These are phyloP conservation scores for Monoplex corrugatus DNA, from an alignment of 2,888 invertebrate species.

Conservation along the genomic window DNA sequence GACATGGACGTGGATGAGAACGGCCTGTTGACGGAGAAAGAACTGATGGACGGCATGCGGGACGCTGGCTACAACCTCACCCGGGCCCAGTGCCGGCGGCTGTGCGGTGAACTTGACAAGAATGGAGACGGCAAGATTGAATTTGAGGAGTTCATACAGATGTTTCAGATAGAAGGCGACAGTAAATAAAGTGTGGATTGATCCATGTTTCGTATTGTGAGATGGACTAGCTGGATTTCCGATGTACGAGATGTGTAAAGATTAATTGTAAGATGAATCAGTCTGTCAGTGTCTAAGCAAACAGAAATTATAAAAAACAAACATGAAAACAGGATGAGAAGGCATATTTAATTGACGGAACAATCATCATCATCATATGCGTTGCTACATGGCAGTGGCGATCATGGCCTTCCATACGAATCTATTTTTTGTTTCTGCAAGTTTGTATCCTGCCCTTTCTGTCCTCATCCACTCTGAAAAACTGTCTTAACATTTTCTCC, in stretches of 20 bases:
- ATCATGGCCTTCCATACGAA: too few relatives aligned
- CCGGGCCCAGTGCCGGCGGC: constrained; percentile 19
- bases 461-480: too few relatives aligned
- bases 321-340: not conserved
- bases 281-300: not conserved
- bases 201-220: too few relatives aligned
- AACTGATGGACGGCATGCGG: constrained; percentile 28
- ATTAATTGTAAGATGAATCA: not conserved
- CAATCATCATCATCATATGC: too few relatives aligned
- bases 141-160: constrained; percentile 43
- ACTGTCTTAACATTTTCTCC: too few relatives aligned
- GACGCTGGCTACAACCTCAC: constrained; percentile 25
- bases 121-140: constrained; percentile 45
- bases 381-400: too few relatives aligned
- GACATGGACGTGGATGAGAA: constrained; percentile 43
- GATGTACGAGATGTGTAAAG: too few relatives aligned
- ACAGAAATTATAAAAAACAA: not conserved
- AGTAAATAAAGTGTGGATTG: too few relatives aligned
- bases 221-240: too few relatives aligned
- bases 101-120: constrained; percentile 38
- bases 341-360: not conserved
- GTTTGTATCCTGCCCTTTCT: too few relatives aligned
- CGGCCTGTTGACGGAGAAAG: constrained; percentile 44
- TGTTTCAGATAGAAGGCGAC: constrained; percentile 39
- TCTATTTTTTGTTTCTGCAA: too few relatives aligned